Percentiles rank a stretch among this genome's conserved stretches.
These are phyloP conservation scores for Neoascia interrupta DNA, from an alignment of 2,888 invertebrate species.

Conservation along the genomic window DNA sequence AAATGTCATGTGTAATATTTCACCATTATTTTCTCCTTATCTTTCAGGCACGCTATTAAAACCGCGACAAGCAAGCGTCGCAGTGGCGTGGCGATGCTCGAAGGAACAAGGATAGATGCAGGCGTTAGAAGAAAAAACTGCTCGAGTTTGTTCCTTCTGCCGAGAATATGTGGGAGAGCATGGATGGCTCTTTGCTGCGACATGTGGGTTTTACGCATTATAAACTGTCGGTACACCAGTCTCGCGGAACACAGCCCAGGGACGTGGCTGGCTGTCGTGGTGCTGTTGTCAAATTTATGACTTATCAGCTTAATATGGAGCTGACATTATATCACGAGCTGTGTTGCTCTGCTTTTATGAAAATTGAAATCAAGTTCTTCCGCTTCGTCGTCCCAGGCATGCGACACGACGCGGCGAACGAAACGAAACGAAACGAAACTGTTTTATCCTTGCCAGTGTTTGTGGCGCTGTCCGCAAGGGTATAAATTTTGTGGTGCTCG, in stretches of 20 bases:
- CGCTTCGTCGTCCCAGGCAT: no score
- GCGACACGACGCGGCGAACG: no score
- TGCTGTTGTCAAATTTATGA: slow-evolving; percentile 66
- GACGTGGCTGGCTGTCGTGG: slow-evolving; percentile 46
- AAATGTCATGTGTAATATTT: slow-evolving; percentile 69
- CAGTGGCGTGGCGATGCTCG: slow-evolving; percentile 17
- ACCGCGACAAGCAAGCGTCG: slow-evolving; percentile 58
- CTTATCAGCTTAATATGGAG: slow-evolving; percentile 65
- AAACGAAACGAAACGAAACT: no score
- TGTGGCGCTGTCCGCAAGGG: no score
- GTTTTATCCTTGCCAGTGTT: no score
- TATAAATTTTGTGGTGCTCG: no score
- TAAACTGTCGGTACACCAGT: slow-evolving; percentile 52
- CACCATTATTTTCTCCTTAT: slow-evolving; percentile 70
- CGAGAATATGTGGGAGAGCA: slow-evolving; percentile 30
- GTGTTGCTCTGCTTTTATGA: slow-evolving; percentile 56
- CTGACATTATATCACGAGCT: slow-evolving; percentile 65
- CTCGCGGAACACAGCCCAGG: slow-evolving; percentile 19
- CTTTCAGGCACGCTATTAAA: slow-evolving; percentile 64
- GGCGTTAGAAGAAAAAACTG: slow-evolving; percentile 25
- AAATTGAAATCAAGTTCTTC: slow-evolving; percentile 62
- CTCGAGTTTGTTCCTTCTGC: slow-evolving; percentile 33
- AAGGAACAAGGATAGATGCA: slow-evolving; percentile 56
- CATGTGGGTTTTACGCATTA: slow-evolving; percentile 68
- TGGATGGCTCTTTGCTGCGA: slow-evolving; percentile 50